Percentiles rank a stretch among this genome's conserved stretches.
phyloP scores from a whole-genome alignment of 1,140 invertebrate genomes.

The Drosophila auraria region DNA sequence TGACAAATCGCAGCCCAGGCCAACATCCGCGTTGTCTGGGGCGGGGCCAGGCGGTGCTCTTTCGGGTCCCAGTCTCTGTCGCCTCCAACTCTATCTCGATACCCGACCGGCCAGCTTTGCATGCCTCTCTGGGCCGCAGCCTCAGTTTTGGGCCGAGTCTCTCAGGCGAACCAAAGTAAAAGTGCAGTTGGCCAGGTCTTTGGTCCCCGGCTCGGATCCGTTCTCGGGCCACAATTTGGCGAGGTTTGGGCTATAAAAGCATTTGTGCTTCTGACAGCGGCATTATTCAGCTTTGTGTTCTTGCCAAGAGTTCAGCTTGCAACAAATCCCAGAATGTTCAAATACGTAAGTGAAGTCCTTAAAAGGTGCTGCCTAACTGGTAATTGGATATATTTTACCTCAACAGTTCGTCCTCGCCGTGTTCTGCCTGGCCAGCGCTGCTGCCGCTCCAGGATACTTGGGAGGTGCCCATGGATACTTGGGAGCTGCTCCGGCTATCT shows the following conservation, averaged over 20 bases:
- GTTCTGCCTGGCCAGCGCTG: conserved; percentile 68
- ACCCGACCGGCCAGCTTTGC: conserved; percentile 54
- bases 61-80: conserved; percentile 17
- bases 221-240: conserved; percentile 53
- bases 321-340: conserved; percentile 66
- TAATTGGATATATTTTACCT: not conserved
- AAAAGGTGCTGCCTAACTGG: not conserved
- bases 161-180: conserved; percentile 70
- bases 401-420: conserved; percentile 64
- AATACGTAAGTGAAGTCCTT: conserved; percentile 69
- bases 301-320: conserved; percentile 52
- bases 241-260: conserved; percentile 75
- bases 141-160: conserved; percentile 45
- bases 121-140: conserved; percentile 56
- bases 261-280: conserved; percentile 47
- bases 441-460: conserved; percentile 76
- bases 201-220: conserved; percentile 16
- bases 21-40: conserved; percentile 65
- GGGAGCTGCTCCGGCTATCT: conserved; percentile 51
- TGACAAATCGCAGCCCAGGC: conserved; percentile 13
- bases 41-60: conserved; percentile 26
- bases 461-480: conserved; percentile 52
- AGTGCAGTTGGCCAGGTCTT: conserved; percentile 48
- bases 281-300: conserved; percentile 79
- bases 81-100: conserved; percentile 19